These are phyloP conservation scores for Syngnathoides biaculeatus DNA, from an alignment of 2,113 vertebrate genomes.

Conservation along the genomic window DNA sequence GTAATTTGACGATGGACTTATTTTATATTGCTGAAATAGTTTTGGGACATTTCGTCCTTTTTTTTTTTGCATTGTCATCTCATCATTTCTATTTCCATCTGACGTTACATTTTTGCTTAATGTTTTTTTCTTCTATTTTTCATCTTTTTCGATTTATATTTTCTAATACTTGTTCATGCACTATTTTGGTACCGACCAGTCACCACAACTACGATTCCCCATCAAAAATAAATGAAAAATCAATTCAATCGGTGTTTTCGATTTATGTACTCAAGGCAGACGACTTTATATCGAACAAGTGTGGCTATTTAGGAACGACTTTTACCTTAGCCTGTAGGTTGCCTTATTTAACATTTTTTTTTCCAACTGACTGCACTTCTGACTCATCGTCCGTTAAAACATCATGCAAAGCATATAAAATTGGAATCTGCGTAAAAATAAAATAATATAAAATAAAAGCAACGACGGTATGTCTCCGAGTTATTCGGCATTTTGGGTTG, in stretches of 20 bases:
- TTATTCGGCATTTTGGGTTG: background rate
- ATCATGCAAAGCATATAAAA: background rate
- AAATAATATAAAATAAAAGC: background rate
- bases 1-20: too few relatives aligned
- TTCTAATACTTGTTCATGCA: background rate
- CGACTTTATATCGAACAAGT: background rate
- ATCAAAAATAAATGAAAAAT: too few relatives aligned
- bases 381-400: background rate
- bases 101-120: too few relatives aligned
- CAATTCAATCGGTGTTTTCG: background rate
- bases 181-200: background rate
- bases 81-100: too few relatives aligned
- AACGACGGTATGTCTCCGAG: background rate
- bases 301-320: background rate
- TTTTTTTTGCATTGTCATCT: background rate
- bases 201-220: background rate
- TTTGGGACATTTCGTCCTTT: background rate
- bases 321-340: background rate
- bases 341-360: background rate
- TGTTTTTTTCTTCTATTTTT: background rate
- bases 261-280: background rate
- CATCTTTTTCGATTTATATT: background rate
- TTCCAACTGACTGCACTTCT: background rate
- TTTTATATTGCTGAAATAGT: too few relatives aligned
- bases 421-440: background rate